A percentile compares a stretch with the other conserved stretches of the same genome.
These are phyloP conservation scores for Indri indri DNA, from an alignment of 2,113 vertebrate species.

Conservation along the genomic window DNA sequence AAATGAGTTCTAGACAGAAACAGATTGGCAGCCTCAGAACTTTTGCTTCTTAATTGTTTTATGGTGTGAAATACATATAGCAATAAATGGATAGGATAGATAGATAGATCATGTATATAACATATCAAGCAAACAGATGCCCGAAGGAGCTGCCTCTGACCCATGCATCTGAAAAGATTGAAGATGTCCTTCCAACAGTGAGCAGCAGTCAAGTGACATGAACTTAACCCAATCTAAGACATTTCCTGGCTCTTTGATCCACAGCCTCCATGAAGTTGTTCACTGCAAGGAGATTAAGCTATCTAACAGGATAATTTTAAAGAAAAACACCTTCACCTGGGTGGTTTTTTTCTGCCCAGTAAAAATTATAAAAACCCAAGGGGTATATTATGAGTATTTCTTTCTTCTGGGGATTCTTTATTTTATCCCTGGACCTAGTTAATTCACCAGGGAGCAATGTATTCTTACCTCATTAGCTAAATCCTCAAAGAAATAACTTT, in stretches of 20 bases:
- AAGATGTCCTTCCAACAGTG: background rate
- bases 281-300: background rate
- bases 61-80: background rate
- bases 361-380: background rate
- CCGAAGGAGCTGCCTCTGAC: background rate
- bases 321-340: background rate
- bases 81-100: background rate
- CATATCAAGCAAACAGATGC: background rate
- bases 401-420: constrained; percentile 11
- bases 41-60: background rate
- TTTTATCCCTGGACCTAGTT: background rate
- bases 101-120: background rate
- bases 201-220: background rate
- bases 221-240: background rate
- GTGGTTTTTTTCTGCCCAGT: background rate
- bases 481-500: constrained; percentile 1
- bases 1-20: background rate
- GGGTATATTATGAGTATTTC: background rate
- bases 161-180: background rate
- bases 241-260: background rate
- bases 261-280: background rate
- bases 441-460: background rate
- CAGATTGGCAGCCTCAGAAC: background rate
- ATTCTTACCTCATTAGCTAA: constrained; percentile 34
- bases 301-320: background rate